phyloP scores from a whole-genome alignment of 1,140 invertebrate species.

The Conus betulinus region DNA sequence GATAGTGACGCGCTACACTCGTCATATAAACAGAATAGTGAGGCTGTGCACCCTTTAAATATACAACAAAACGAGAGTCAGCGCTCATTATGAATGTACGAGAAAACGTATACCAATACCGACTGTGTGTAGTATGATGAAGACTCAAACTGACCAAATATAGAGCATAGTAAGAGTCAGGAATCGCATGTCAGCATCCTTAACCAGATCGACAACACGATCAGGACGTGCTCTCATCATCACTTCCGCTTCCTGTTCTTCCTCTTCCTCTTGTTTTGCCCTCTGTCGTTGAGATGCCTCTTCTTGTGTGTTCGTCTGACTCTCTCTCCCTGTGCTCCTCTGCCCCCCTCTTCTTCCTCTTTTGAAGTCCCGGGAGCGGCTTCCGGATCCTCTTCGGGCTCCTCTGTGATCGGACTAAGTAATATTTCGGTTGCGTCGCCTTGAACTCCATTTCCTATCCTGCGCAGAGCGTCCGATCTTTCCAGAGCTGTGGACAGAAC shows the following conservation, averaged over 20 bases:
- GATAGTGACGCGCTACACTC: no score
- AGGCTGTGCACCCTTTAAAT: no score
- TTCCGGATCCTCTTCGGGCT: background rate
- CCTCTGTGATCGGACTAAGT: background rate
- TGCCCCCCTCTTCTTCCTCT: background rate
- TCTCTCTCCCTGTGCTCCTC: background rate
- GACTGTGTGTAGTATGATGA: no score
- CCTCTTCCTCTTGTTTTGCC: background rate
- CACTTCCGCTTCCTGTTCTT: background rate
- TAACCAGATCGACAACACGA: constrained; percentile 21
- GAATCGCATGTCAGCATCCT: constrained; percentile 44
- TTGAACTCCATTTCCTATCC: background rate
- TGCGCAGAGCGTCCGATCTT: constrained; percentile 8
- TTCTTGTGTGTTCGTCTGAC: background rate
- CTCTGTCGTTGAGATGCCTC: background rate
- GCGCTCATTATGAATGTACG: no score
- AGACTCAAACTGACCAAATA: background rate
- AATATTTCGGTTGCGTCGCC: background rate
- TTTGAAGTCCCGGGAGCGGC: background rate
- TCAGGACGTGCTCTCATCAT: background rate
- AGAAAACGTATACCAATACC: no score
- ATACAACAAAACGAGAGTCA: no score
- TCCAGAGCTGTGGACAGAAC: constrained; percentile 29
- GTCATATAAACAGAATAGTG: no score
- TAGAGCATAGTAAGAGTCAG: constrained; percentile 34